Conservation (phyloP, 2,113 vertebrate genomes). For the Azemiops feae region DNA sequence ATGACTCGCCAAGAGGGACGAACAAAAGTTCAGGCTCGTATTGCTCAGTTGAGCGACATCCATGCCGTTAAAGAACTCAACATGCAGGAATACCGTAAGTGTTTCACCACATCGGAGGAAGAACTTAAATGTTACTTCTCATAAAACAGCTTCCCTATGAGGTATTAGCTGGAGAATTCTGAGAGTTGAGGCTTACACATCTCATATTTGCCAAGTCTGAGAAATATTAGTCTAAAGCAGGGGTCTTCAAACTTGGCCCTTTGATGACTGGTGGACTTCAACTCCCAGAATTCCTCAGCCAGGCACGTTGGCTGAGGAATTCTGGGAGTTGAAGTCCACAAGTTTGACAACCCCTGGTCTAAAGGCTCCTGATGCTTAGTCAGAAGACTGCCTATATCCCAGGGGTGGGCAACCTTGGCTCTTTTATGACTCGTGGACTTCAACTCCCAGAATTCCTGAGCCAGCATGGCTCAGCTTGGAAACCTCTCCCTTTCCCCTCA, state of each 20-base stretch:
- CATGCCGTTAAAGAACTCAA: conserved; percentile 92
- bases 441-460: too few relatives aligned
- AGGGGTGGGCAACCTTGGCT: too few relatives aligned
- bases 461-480: too few relatives aligned
- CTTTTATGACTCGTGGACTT: too few relatives aligned
- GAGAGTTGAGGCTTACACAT: not conserved
- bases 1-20: conserved; percentile 89
- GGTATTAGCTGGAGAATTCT: not conserved
- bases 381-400: not conserved
- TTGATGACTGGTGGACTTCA: too few relatives aligned
- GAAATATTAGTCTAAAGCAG: not conserved
- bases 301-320: too few relatives aligned
- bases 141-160: not conserved
- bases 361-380: not conserved
- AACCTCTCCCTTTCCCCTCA: too few relatives aligned
- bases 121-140: not conserved
- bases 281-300: too few relatives aligned
- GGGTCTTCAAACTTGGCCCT: too few relatives aligned
- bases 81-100: conserved; percentile 91
- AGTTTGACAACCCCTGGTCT: not conserved
- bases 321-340: too few relatives aligned
- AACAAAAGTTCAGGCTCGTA: conserved; percentile 95
- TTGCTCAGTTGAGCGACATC: conserved; percentile 92
- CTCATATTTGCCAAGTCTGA: not conserved
- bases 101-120: not conserved